A percentile compares a stretch with the other conserved stretches of the same genome.
These are phyloP conservation scores for Lomographa bimaculata DNA, from an alignment of 2,888 invertebrate species.

Conservation along the genomic window DNA sequence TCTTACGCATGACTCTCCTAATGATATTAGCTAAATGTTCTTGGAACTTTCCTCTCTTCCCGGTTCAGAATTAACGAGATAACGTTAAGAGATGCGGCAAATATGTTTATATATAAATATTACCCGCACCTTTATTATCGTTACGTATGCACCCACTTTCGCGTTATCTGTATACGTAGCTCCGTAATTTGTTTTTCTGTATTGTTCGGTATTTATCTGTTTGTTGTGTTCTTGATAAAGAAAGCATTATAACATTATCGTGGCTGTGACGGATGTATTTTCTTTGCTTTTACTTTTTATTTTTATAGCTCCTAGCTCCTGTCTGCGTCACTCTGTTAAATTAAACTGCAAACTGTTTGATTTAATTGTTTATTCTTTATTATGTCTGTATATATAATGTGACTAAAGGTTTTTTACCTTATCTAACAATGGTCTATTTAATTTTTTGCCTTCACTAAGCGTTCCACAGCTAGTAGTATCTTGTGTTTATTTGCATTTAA, in stretches of 20 bases:
- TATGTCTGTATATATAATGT: too few relatives aligned
- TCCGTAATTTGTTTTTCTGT: slow-evolving; percentile 18
- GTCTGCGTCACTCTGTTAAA: too few relatives aligned
- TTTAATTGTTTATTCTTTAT: too few relatives aligned
- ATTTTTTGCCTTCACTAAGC: not conserved
- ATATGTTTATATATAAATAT: slow-evolving; percentile 13
- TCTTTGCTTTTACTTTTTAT: not conserved
- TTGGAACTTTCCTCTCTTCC: slow-evolving; percentile 19
- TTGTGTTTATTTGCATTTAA: not conserved
- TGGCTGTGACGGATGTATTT: not conserved
- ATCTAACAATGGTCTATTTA: slow-evolving; percentile 1
- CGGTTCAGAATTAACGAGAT: slow-evolving; percentile 16
- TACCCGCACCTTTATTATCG: slow-evolving; percentile 14
- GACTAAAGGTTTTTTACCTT: too few relatives aligned
- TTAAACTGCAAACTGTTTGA: too few relatives aligned
- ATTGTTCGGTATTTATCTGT: slow-evolving; percentile 8
- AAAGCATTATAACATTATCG: not conserved
- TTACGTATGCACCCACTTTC: slow-evolving; percentile 6
- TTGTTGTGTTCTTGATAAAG: slow-evolving; percentile 8
- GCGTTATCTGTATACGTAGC: slow-evolving; percentile 13
- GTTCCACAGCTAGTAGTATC: not conserved
- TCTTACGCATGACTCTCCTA: slow-evolving; percentile 1
- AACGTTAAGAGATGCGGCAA: slow-evolving; percentile 9
- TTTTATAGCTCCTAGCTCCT: too few relatives aligned
- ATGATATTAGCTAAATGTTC: slow-evolving; percentile 11